Evolutionary conservation across 2,797 vertebrate species (phyloP).

Genomic region (Monodelphis domestica): DNA sequence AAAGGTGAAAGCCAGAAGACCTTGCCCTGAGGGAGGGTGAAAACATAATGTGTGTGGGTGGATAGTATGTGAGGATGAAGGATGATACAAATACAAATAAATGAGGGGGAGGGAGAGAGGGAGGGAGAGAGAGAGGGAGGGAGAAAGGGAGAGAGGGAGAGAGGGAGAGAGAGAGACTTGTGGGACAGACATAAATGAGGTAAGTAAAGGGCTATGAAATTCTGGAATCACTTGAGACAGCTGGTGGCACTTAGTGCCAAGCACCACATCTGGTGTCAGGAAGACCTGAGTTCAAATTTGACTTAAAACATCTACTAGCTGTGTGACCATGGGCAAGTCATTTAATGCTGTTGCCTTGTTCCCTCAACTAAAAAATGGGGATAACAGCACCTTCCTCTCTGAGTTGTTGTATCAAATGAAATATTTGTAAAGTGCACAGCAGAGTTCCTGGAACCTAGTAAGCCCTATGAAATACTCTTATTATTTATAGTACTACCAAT

Average conservation of each 20-base stretch:
- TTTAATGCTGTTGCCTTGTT: neutral
- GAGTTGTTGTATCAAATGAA: neutral
- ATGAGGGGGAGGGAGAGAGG: too few relatives aligned
- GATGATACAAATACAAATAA: too few relatives aligned
- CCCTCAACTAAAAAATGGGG: neutral
- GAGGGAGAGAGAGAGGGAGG: too few relatives aligned
- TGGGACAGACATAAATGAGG: neutral
- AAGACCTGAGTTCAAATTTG: neutral
- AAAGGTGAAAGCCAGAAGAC: neutral
- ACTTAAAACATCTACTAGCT: neutral
- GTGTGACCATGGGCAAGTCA: neutral
- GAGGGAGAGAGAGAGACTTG: neutral
- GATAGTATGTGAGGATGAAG: too few relatives aligned
- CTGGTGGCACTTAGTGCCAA: too few relatives aligned
- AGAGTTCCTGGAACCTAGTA: neutral
- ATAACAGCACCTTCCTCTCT: neutral
- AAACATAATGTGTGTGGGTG: fast-evolving
- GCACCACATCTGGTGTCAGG: neutral
- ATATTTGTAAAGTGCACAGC: neutral
- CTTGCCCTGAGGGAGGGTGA: neutral
- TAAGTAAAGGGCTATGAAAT: neutral
- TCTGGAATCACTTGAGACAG: too few relatives aligned
- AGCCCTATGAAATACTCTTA: neutral
- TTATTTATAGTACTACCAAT: neutral
- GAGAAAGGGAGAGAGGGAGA: too few relatives aligned